Conservation (phyloP, 2,888 invertebrate genomes). For the Globia sparganii region DNA sequence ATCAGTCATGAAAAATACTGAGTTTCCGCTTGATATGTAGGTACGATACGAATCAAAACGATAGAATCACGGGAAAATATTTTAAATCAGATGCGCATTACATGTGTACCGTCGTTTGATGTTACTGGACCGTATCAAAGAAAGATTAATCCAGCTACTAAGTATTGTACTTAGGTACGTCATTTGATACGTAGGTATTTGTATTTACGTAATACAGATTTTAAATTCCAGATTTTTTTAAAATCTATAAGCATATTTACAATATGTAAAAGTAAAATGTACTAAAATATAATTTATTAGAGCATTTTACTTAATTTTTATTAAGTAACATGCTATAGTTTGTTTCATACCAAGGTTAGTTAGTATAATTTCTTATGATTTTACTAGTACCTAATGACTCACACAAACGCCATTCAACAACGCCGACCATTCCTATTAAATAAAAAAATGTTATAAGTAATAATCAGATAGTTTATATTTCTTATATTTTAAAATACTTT, state of each 20-base stretch:
- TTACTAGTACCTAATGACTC: neutral
- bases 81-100: constrained; percentile 32
- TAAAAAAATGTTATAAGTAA: constrained; percentile 12
- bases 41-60: constrained; percentile 32
- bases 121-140: constrained; percentile 33
- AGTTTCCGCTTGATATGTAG: constrained; percentile 33
- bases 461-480: constrained; percentile 59
- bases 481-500: constrained; percentile 45
- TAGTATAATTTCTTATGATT: neutral
- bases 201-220: neutral
- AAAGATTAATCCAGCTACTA: constrained; percentile 29
- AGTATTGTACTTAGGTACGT: neutral
- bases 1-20: constrained; percentile 17
- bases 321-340: neutral
- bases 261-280: no score
- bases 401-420: constrained; percentile 1
- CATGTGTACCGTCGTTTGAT: constrained; percentile 45
- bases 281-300: no score
- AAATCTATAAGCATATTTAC: neutral
- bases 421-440: neutral
- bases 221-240: constrained; percentile 15
- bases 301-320: no score
- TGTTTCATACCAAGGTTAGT: neutral
- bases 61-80: constrained; percentile 35
- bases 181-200: constrained; percentile 6